A percentile compares a stretch with the other conserved stretches of the same genome.
Conservation (phyloP, 2,888 invertebrate genomes). For the Andrena haemorrhoa region DNA sequence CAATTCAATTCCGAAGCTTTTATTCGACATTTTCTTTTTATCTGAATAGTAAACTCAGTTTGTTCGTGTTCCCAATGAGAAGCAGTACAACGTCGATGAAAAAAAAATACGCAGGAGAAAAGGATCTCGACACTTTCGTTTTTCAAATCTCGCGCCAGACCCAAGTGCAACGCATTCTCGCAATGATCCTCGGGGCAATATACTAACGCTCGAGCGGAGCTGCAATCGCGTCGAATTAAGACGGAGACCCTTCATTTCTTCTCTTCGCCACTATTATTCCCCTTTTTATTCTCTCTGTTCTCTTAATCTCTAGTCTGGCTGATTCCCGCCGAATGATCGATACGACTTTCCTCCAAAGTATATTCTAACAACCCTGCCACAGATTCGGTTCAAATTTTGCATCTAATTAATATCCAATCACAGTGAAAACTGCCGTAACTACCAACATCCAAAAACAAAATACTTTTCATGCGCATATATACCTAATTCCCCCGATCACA, state of each 20-base stretch:
- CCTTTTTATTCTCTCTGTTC: conserved; percentile 37
- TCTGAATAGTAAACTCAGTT: too few relatives aligned
- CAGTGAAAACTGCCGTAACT: too few relatives aligned
- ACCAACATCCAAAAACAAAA: too few relatives aligned
- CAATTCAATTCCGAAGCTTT: too few relatives aligned
- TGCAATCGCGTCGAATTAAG: conserved; percentile 20
- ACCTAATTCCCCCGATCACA: too few relatives aligned
- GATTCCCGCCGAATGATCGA: conserved; percentile 44
- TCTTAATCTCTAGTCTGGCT: conserved; percentile 22
- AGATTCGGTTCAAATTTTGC: too few relatives aligned
- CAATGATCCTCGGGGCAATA: background rate
- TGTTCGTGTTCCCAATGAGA: too few relatives aligned
- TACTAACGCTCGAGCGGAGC: conserved; percentile 1
- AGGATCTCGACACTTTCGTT: background rate
- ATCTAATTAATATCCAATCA: too few relatives aligned
- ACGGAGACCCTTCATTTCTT: conserved; percentile 36
- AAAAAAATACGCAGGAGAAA: background rate
- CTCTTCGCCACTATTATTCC: conserved; percentile 26
- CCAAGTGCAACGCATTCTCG: background rate
- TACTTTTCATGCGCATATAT: too few relatives aligned
- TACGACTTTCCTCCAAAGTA: conserved; percentile 7
- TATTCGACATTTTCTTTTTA: too few relatives aligned
- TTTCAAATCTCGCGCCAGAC: background rate
- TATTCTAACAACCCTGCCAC: background rate
- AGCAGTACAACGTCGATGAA: too few relatives aligned